These are phyloP conservation scores for Macrosoma leucophasiata DNA, from an alignment of 2,888 invertebrate genomes.

Conservation along the genomic window DNA sequence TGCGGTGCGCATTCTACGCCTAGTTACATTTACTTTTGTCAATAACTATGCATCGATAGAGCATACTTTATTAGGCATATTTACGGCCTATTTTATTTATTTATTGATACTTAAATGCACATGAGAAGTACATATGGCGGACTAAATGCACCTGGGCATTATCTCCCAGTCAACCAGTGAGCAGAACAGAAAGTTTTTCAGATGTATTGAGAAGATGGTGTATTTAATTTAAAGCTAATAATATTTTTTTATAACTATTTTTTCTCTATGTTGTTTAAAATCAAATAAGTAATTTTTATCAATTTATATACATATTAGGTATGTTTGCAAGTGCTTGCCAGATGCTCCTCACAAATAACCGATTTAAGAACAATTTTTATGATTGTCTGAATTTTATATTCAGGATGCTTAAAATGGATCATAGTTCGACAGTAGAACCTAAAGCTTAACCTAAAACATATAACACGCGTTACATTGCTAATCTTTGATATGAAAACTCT, in stretches of 20 bases:
- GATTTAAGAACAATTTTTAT: too few relatives aligned
- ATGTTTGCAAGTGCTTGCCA: too few relatives aligned
- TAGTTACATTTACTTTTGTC: slow-evolving; percentile 35
- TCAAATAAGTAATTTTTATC: neutral
- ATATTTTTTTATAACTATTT: neutral
- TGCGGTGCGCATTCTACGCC: slow-evolving; percentile 46
- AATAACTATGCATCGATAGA: slow-evolving; percentile 24
- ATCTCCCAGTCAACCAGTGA: too few relatives aligned
- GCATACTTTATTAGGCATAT: slow-evolving; percentile 1
- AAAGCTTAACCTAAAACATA: neutral
- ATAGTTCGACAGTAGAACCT: too few relatives aligned
- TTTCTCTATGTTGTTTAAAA: neutral
- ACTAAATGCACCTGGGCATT: too few relatives aligned
- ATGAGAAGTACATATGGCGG: neutral
- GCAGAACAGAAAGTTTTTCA: too few relatives aligned
- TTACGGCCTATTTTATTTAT: slow-evolving; percentile 7
- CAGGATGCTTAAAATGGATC: too few relatives aligned
- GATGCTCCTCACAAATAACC: too few relatives aligned
- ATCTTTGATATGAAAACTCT: neutral
- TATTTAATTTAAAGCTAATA: neutral
- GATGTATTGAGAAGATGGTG: neutral
- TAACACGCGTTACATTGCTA: neutral
- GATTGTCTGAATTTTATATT: too few relatives aligned
- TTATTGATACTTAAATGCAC: neutral
- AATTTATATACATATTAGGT: too few relatives aligned